Base-by-base conservation (phyloP, 2,888 invertebrate genomes). In the Ephialtes manifestator region DNA sequence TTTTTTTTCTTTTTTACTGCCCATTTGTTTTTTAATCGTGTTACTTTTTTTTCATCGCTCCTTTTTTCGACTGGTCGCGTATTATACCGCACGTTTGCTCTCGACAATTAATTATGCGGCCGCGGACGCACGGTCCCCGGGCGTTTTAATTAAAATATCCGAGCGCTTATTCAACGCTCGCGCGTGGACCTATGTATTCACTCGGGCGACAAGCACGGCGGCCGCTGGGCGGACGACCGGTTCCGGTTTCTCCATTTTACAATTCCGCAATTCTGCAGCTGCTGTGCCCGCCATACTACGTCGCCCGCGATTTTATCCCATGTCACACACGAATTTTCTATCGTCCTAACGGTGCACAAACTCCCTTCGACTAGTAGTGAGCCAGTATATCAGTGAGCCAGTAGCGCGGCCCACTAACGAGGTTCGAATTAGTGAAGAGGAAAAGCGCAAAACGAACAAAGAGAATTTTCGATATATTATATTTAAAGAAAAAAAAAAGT, bases 71-170 rank as follows among this genome's bases (percentile, higher is more conserved):
- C 46, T 63, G 53, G 55, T 71, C 82, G 60, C 65, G 82, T 67
- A 82, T 82, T 85, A 79, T 82, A 82, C 75, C 75, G 70, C 74
- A 75, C 84, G 85, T 85, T 85, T 85, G 85, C 85, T 85, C 85
- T 85, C 82, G 85, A 85, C 85, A 85, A 85, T 85, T 85, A 85
- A 85, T 85, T 85, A 85, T 82, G 85, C 46, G 78, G 84, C 70
- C 75, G 75, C 82, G 85, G 65, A 85, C 82, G 84, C 68, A 39
- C 39, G 65, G 65, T 51, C 51, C 35, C 31, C 82, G 81, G 78
- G 78, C 85, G 82, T 85, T 85, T 85, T 85, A 85, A 85, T 85
- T 85, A 85, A 85, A 85, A 85, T 85, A 85, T 82, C 85, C 79
- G 71, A 82, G 85, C 75, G 85, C 79, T 85, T 76, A 82, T 85